A percentile compares a stretch with the other conserved stretches of the same genome.
Evolutionary conservation across 2,797 vertebrate species (phyloP).

Genomic region (Fistularia tabacaria): DNA sequence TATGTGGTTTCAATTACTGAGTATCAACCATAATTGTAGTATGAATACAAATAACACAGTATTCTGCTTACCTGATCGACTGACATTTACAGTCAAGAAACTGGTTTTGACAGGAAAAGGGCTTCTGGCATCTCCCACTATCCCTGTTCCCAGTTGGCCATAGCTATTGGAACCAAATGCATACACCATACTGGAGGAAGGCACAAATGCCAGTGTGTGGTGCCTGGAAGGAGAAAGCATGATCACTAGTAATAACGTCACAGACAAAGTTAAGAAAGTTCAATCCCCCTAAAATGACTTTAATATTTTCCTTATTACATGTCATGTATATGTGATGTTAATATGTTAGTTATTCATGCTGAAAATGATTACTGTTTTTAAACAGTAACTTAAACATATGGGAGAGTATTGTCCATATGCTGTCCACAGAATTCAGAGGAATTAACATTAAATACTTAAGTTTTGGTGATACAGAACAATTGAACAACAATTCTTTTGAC

Average conservation of each 20-base stretch:
- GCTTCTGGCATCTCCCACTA: slow-evolving; percentile 78
- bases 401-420: too few species aligned
- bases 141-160: slow-evolving; percentile 90
- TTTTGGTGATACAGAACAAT: too few species aligned
- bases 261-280: neutral
- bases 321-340: too few species aligned
- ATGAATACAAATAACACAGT: too few species aligned
- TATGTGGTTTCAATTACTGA: neutral
- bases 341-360: too few species aligned
- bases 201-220: slow-evolving; percentile 93
- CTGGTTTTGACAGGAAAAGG: slow-evolving; percentile 84
- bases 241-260: neutral
- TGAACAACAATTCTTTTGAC: too few species aligned
- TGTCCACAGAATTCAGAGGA: too few species aligned
- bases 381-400: too few species aligned
- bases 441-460: too few species aligned
- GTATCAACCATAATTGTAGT: too few species aligned
- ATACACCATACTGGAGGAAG: slow-evolving; percentile 90
- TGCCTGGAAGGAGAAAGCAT: slow-evolving; percentile 67
- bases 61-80: slow-evolving; percentile 55
- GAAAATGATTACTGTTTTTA: too few species aligned
- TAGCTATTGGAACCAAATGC: slow-evolving; percentile 91
- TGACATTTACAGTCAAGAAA: slow-evolving; percentile 73
- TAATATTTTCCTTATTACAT: too few species aligned
- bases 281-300: neutral